Evolutionary conservation across 92 coral and sea anemone genomes (phyloP), one percentile per base, ranked within the genome.

Genomic region (Phenganax stokvisi): DNA sequence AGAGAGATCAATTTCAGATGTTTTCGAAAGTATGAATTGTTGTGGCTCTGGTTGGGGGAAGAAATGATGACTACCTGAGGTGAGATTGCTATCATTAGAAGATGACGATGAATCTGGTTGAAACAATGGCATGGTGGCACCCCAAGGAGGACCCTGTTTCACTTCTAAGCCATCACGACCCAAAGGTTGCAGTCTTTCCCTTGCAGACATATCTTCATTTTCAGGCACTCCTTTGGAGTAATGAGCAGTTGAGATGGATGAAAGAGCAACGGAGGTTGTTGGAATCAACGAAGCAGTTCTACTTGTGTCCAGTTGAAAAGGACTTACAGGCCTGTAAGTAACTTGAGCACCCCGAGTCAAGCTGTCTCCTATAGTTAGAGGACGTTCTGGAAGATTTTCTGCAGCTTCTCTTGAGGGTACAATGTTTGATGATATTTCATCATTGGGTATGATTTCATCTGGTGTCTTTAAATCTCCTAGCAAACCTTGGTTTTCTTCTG

Each of bases 121-220:
- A 51, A 79, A 79, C 10, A 79, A 30, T 7, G 83, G 83, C 29
- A 79, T n/a, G 11, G 61, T 79, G 7, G 63, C 27, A 28, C 83
- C 83, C 83, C 83, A 79, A 4, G 83, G 83, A 63, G 98, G 92
- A n/a, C 87, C 73, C 25, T 80, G 72, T 76, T 77, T 87, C n/a
- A 87, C 80, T 62, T 96, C 99, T 15, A 94, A 85, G 2, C 98
- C 98, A 76, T 93, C 98, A 51, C 98, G 85, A 30, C 99, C 99
- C 75, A 92, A 97, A 10, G 99, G 99, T 51, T 96, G 99, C 25
- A 92, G 90, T 61, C 99, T 83, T 85, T 96, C 97, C 55, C 91
- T 90, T 55, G 99, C 89, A 11, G 97, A 79, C 84, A 86, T 62
- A n/a, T 79, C 83, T 12, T 62, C 83, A 27, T 57, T 27, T 60